Evolutionary conservation across 2,888 invertebrate genomes (phyloP), one percentile per base, ranked within the genome.

Genomic region (Zonitis immaculata): DNA sequence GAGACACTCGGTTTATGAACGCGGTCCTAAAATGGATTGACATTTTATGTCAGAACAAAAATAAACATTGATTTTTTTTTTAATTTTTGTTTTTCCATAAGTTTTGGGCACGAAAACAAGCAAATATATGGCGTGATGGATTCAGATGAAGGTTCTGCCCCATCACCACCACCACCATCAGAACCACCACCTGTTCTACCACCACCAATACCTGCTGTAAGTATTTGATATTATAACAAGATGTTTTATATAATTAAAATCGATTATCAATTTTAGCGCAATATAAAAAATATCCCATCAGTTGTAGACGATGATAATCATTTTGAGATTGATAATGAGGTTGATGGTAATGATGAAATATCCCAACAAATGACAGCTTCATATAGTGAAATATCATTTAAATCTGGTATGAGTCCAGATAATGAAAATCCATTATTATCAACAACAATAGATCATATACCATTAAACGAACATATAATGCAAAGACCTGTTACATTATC

Each of bases 311-410:
- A 61, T 35, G 62, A 61, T 30, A 44, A 32, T 47, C 44, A 35
- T 22, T 58, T 52, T 8, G 58, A 58, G n/a, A 44, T 47, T 27
- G 49, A 57, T 9, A 57, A 52, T 39, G 65, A 66, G 51, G 61
- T 58, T 68, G 76, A 67, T 66, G 76, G 62, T 59, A 82, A 77
- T 18, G 82, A 83, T 56, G 82, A 82, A 65, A 78, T 82, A 61
- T 80, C 82, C 16, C 79, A 82, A 49, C 80, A 85, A 68, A 88
- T 88, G 88, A 88, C 88, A 14, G 87, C 87, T 11, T 88, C 88
- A 0, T 88, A 89, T 67, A 88, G 87, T 57, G 88, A 88, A 74
- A 89, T 88, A 72, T 87, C 87, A 1, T 85, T 87, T 63, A 84
- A 86, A 71, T 85, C 87, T 0, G 86, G 83, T 57, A 73, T 77